Evolutionary conservation across 2,888 invertebrate species (phyloP), one percentile per base, ranked within the genome.

Genomic region (Lycophotia porphyrea): DNA sequence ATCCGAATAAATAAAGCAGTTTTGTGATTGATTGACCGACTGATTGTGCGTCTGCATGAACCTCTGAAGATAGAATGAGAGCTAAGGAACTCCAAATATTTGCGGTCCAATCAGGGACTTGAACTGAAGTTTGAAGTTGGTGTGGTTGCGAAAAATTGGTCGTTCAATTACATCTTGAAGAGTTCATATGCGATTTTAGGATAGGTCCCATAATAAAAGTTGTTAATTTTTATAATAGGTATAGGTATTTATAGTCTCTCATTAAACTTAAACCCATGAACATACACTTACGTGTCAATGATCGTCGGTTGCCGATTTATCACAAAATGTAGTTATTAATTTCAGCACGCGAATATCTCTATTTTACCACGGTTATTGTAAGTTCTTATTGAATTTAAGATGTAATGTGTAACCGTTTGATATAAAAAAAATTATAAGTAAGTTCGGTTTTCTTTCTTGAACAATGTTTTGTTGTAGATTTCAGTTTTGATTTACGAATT

Each of bases 331-430:
- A n/a, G 27, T 52, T 44, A 47, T 71, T 60, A 76, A 76, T 76
- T 76, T 68, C 34, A n/a, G 39, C 39, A 76, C 15, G 42, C 27
- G 11, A 58, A 24, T 18, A 55, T 44, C 55, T 55, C 72, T 15
- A 61, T 24, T 80, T 80, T n/a, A 49, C 8, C 31, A 55, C 55
- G 42, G 27, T 55, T 31, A 58, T 73, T 81, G 69, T 70, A n/a
- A 5, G 18, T 61, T 63, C 15, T 44, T 73, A 72, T 77, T 55
- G 9, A 76, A 55, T 66, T 71, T 9, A 36, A 68, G 44, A 63
- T n/a, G 39, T 36, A 68, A 65, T 71, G 71, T 81, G 42, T 15
- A 47, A 47, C 42, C 24, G 52, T 68, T 67, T 5, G n/a, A 21
- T 55, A 42, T 13, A 69, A 61, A 65, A 27, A 27, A 21, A 71